phyloP scores from a whole-genome alignment of 2,113 vertebrate species.

The Budorcas taxicolor region DNA sequence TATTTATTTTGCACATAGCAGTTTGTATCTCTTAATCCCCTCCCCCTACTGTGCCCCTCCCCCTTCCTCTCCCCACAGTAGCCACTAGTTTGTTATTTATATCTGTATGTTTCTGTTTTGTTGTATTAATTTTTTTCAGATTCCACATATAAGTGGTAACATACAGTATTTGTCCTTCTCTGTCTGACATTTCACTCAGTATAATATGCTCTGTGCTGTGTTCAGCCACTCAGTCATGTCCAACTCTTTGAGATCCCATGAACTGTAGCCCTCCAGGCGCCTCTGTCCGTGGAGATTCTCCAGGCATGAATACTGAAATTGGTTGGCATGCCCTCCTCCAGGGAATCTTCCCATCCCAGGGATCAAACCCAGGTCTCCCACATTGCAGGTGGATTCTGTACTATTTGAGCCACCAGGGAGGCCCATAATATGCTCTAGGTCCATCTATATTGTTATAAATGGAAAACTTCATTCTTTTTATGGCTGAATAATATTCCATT shows the following conservation, averaged over 20 bases:
- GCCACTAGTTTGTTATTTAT: not conserved
- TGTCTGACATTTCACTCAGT: not conserved
- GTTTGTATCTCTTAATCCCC: not conserved
- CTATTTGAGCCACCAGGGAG: not conserved
- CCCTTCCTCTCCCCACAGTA: not conserved
- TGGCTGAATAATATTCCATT: not conserved
- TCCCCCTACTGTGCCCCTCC: not conserved
- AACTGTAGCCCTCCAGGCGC: not conserved
- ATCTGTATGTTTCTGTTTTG: not conserved
- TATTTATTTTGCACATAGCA: not conserved
- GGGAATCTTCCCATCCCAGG: not conserved
- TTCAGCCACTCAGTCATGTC: not conserved
- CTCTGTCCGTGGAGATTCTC: not conserved
- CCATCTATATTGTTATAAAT: not conserved
- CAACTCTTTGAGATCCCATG: not conserved
- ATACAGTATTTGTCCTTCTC: not conserved
- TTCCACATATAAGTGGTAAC: not conserved
- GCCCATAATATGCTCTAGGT: not conserved
- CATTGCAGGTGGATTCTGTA: not conserved
- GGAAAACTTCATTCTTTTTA: not conserved
- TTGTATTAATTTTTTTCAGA: not conserved
- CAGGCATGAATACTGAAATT: not conserved
- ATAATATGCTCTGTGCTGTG: not conserved
- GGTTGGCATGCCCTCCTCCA: not conserved
- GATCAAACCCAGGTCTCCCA: not conserved